Percentiles rank a stretch among this genome's conserved stretches.
Evolutionary conservation across 1,140 invertebrate genomes (phyloP).

Genomic region (Listronotus bonariensis): DNA sequence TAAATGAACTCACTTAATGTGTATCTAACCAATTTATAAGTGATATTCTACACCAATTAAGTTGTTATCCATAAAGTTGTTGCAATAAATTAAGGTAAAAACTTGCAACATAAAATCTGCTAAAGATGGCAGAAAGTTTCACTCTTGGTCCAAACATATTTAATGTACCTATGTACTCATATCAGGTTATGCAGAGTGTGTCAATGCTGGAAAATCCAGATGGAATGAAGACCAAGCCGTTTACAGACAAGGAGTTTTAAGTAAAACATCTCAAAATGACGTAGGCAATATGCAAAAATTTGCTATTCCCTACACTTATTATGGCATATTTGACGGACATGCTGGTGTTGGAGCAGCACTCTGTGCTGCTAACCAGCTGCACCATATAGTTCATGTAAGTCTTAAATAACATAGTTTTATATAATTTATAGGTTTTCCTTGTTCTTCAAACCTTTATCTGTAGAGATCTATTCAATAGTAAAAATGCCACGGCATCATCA

Average conservation of each 20-base stretch:
- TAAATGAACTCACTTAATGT: too few species aligned
- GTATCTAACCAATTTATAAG: too few species aligned
- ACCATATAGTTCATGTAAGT: slow-evolving; percentile 77
- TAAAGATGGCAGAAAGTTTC: too few species aligned
- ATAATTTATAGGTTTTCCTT: background rate
- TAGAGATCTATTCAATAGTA: too few species aligned
- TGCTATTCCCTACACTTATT: slow-evolving; percentile 69
- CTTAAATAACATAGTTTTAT: background rate
- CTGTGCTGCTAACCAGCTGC: slow-evolving; percentile 75
- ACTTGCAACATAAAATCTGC: too few species aligned
- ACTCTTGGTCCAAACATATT: background rate
- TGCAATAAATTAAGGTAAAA: too few species aligned
- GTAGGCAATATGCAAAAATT: slow-evolving; percentile 47
- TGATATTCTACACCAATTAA: too few species aligned
- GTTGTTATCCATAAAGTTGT: too few species aligned
- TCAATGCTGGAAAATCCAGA: slow-evolving; percentile 80
- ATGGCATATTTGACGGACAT: slow-evolving; percentile 88
- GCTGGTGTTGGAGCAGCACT: slow-evolving; percentile 83
- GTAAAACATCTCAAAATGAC: slow-evolving; percentile 51
- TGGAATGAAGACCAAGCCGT: slow-evolving; percentile 83
- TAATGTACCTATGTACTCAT: background rate
- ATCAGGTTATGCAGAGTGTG: slow-evolving; percentile 77
- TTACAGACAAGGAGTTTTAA: slow-evolving; percentile 58
- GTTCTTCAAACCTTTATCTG: too few species aligned
- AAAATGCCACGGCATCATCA: too few species aligned